Conservation (phyloP, 2,113 vertebrate species). For the Scomber colias region DNA sequence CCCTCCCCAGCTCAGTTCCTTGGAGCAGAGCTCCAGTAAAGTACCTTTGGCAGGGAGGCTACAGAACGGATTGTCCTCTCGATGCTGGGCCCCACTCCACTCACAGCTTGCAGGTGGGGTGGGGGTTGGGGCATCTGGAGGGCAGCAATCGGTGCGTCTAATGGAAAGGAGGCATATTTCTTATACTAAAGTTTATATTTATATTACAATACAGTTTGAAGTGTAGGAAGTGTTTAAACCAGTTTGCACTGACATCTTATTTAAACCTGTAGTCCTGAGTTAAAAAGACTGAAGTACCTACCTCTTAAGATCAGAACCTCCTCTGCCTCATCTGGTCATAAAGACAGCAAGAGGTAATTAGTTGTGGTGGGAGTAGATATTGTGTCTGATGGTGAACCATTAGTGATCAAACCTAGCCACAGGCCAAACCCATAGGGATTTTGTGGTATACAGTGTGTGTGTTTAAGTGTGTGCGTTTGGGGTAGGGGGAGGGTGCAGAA, state of each 20-base stretch:
- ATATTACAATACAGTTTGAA: background rate
- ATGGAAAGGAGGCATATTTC: slow-evolving; percentile 19
- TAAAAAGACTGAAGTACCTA: background rate
- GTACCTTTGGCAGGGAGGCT: slow-evolving; percentile 64
- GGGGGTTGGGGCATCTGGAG: slow-evolving; percentile 46
- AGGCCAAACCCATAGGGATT: slow-evolving; percentile 38
- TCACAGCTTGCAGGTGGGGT: slow-evolving; percentile 49
- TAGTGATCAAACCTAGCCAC: slow-evolving; percentile 38
- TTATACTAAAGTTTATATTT: background rate
- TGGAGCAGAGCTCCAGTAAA: slow-evolving; percentile 57
- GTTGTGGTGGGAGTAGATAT: slow-evolving; percentile 15
- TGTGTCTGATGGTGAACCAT: slow-evolving; percentile 48
- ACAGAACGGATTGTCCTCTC: slow-evolving; percentile 69
- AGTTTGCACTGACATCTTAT: slow-evolving; percentile 18
- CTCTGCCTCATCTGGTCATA: slow-evolving; percentile 1
- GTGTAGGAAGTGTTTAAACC: slow-evolving; percentile 19
- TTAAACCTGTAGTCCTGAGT: background rate
- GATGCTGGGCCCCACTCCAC: slow-evolving; percentile 48
- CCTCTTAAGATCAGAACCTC: background rate
- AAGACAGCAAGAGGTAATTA: slow-evolving; percentile 16
- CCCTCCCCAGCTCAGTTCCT: slow-evolving; percentile 45
- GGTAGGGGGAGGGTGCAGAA: slow-evolving; percentile 50
- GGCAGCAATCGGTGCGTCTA: slow-evolving; percentile 6
- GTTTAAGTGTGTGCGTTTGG: slow-evolving; percentile 48
- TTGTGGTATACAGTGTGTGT: slow-evolving; percentile 51